Percentiles rank a stretch among this genome's conserved stretches.
Conservation (phyloP, 2,797 vertebrate genomes). For the Geotrypetes seraphini region DNA sequence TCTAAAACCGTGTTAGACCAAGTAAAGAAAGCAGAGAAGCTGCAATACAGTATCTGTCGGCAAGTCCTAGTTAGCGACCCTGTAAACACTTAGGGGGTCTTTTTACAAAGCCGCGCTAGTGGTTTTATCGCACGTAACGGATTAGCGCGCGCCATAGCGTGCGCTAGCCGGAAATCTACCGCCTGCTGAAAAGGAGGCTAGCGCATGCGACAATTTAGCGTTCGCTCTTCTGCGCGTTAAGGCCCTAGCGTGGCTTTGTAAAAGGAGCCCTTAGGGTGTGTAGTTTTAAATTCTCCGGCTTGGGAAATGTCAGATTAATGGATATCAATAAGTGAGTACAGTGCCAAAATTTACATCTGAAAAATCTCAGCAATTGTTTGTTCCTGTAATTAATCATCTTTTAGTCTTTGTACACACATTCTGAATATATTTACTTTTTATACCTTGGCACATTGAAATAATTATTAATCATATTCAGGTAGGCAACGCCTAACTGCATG, state of each 20-base stretch:
- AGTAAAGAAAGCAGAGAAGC: constrained; percentile 9
- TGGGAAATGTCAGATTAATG: constrained; percentile 22
- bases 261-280: too few species aligned
- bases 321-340: constrained; percentile 25
- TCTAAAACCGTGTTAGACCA: too few species aligned
- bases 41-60: constrained; percentile 16
- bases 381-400: constrained; percentile 28
- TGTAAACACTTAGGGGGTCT: constrained; percentile 34
- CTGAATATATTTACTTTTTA: constrained; percentile 4
- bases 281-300: constrained; percentile 32
- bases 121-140: too few species aligned
- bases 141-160: too few species aligned
- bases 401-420: constrained; percentile 25
- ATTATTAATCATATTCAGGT: background rate
- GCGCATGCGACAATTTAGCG: too few species aligned
- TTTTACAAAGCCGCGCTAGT: too few species aligned
- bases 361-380: constrained; percentile 24
- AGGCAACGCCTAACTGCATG: background rate
- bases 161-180: too few species aligned
- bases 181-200: too few species aligned
- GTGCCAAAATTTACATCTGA: constrained; percentile 36
- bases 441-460: constrained; percentile 5
- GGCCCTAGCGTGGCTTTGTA: too few species aligned
- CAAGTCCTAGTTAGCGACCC: constrained; percentile 19
- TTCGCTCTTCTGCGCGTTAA: too few species aligned